Percentiles rank a stretch among this genome's conserved stretches.
These are phyloP conservation scores for Drosophila suzukii DNA, from an alignment of 1,140 invertebrate species.

Conservation along the genomic window DNA sequence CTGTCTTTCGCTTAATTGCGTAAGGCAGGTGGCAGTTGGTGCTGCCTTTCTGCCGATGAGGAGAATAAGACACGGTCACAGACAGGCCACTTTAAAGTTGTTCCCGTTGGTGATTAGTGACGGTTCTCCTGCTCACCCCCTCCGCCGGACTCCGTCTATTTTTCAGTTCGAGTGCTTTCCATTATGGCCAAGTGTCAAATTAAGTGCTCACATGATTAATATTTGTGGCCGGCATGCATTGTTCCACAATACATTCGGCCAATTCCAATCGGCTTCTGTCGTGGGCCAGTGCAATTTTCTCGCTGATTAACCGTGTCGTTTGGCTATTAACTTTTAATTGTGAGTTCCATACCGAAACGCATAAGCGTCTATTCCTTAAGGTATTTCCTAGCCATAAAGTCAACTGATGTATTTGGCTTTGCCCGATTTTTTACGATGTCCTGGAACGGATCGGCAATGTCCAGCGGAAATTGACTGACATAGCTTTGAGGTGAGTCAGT, in stretches of 20 bases:
- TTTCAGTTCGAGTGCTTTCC: conserved; percentile 54
- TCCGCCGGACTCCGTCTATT: not conserved
- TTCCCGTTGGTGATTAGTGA: conserved; percentile 79
- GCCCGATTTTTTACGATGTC: conserved; percentile 38
- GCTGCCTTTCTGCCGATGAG: conserved; percentile 40
- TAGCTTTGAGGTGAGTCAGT: conserved; percentile 30
- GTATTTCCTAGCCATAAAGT: conserved; percentile 53
- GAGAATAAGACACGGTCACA: conserved; percentile 74
- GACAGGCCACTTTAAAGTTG: conserved; percentile 77
- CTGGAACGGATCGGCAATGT: conserved; percentile 30
- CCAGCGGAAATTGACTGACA: conserved; percentile 31
- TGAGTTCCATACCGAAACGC: conserved; percentile 35
- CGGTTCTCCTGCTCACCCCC: conserved; percentile 32
- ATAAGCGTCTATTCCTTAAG: conserved; percentile 29
- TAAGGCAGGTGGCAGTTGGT: conserved; percentile 73
- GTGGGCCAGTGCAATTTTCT: conserved; percentile 63
- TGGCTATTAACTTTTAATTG: conserved; percentile 77
- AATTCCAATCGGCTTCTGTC: conserved; percentile 34
- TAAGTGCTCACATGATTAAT: conserved; percentile 81
- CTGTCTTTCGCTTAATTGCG: conserved; percentile 73
- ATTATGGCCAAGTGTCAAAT: conserved; percentile 82
- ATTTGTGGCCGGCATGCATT: conserved; percentile 55
- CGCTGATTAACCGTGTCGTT: conserved; percentile 78
- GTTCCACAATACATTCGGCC: conserved; percentile 34
- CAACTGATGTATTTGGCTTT: conserved; percentile 63